Conservation (phyloP, 1,140 invertebrate species). For the Penaeus chinensis region DNA sequence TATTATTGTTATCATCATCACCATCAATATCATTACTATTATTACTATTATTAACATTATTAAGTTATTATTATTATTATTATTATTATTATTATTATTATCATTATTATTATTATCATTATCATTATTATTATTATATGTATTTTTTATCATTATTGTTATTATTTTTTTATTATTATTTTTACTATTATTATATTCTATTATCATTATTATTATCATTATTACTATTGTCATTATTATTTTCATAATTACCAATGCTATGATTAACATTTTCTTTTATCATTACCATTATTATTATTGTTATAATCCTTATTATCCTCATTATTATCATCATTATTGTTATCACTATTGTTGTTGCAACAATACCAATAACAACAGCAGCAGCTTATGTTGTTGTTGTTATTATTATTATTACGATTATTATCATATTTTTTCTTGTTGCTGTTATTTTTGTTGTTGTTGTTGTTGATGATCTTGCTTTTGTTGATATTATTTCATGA, state of each 20-base stretch:
- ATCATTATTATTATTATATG: neutral
- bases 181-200: too few species aligned
- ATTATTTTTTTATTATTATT: neutral
- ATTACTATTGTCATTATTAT: too few species aligned
- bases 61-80: neutral
- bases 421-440: neutral
- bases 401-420: too few species aligned
- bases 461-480: neutral
- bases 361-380: too few species aligned
- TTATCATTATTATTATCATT: too few species aligned
- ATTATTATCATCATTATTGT: constrained; percentile 9
- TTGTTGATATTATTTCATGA: neutral
- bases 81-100: neutral
- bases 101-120: neutral
- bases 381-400: too few species aligned
- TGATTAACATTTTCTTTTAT: too few species aligned
- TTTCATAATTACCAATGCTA: too few species aligned
- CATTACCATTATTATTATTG: too few species aligned
- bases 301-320: neutral
- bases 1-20: too few species aligned
- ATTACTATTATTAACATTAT: too few species aligned
- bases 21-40: too few species aligned
- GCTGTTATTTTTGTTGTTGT: neutral
- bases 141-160: neutral
- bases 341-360: neutral